Percentiles rank a stretch among this genome's conserved stretches.
Conservation (phyloP, 2,113 vertebrate species). For the Toxotes jaculatrix region DNA sequence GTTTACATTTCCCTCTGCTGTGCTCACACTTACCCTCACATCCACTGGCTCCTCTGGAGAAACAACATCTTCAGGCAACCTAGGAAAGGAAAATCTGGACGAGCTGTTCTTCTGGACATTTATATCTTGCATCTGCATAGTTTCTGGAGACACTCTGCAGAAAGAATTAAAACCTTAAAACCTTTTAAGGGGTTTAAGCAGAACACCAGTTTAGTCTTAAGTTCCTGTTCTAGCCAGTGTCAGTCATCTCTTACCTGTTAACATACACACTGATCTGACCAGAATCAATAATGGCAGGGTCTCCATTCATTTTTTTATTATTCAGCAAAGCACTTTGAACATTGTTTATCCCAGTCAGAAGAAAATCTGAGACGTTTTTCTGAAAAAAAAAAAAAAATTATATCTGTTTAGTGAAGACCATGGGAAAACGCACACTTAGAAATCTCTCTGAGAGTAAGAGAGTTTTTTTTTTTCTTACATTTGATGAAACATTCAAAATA, state of each 20-base stretch:
- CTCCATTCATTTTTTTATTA: slow-evolving; percentile 81
- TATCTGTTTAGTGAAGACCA: neutral
- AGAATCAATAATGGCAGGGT: slow-evolving; percentile 83
- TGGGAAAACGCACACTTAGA: neutral
- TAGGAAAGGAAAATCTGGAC: slow-evolving; percentile 88
- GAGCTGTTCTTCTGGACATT: slow-evolving; percentile 75
- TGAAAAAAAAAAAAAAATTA: slow-evolving; percentile 57
- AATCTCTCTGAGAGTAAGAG: neutral
- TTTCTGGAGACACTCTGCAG: slow-evolving; percentile 75
- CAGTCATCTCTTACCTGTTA: slow-evolving; percentile 87
- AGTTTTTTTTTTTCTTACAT: slow-evolving; percentile 63
- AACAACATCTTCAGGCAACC: slow-evolving; percentile 75
- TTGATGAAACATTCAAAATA: slow-evolving; percentile 86
- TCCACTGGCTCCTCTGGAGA: slow-evolving; percentile 86
- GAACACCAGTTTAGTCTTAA: neutral
- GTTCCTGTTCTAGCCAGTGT: neutral
- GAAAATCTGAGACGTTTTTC: slow-evolving; percentile 78
- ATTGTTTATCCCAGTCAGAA: slow-evolving; percentile 85
- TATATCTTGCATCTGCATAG: slow-evolving; percentile 79
- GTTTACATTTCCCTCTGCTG: neutral
- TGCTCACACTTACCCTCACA: slow-evolving; percentile 84
- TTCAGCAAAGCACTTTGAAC: slow-evolving; percentile 89
- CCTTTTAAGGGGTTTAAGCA: neutral
- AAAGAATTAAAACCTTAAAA: neutral
- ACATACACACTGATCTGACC: slow-evolving; percentile 89